Evolutionary conservation across 2,888 invertebrate genomes (phyloP), one percentile per base, ranked within the genome.

Genomic region (Cataglyphis livida): DNA sequence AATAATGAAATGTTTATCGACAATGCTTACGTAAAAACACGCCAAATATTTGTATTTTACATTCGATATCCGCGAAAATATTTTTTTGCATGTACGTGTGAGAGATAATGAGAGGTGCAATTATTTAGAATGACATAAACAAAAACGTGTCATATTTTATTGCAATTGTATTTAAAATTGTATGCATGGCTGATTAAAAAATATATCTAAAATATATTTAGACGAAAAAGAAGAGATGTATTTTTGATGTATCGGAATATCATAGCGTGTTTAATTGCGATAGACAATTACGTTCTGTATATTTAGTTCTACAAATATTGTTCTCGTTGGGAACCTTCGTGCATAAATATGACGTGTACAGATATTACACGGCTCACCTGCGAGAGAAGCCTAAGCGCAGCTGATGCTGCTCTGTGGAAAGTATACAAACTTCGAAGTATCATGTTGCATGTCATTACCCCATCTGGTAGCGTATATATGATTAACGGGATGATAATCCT

Each of bases 401-500:
- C 59, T 68, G 65, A 76, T 76, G 44, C 59, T 44, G 68, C 25
- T 18, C 28, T 18, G 32, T 44, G 78, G n/a, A 79, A 79, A 79
- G 78, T 79, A 79, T 61, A 70, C 35, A 79, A 78, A 79, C 70
- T 79, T 7, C 59, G 12, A 70, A 48, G 70, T 68, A 68, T 70
- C 70, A 35, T 59, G 70, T 44, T 35, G 78, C 78, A 59, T 79
- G 59, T 59, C 78, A 59, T 79, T 79, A 79, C 35, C n/a, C 57
- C 32, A 51, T 5, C 59, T 59, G 32, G 70, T 70, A 70, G 70
- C n/a, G 78, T 79, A 28, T 28, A 28, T 28, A 70, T 79, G 78
- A 70, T 79, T 70, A 79, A 70, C 70, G 41, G 44, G 12, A 25
- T 41, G 78, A 79, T 79, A 79, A 79, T 79, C 70, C 70, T 70